Percentiles rank a stretch among this genome's conserved stretches.
phyloP scores from a whole-genome alignment of 2,888 invertebrate species.

The Tiliacea citrago region DNA sequence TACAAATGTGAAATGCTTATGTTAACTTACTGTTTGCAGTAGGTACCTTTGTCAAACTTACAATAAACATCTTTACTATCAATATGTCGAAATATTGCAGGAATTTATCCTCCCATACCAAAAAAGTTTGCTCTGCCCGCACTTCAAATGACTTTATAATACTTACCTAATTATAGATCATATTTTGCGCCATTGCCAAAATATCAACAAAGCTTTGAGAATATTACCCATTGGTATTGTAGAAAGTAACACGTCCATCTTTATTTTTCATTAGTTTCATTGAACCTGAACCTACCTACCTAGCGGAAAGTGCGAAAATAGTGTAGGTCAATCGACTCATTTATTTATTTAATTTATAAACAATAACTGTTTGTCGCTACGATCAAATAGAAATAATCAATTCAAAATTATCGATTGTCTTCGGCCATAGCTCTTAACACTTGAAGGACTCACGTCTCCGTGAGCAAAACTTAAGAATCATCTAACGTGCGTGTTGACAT shows the following conservation, averaged over 20 bases:
- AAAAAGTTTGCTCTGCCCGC: neutral
- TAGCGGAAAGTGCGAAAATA: too few species aligned
- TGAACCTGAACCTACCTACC: too few species aligned
- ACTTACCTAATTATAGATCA: neutral
- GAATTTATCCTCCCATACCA: neutral
- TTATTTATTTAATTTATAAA: neutral
- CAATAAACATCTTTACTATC: neutral
- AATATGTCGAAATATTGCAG: neutral
- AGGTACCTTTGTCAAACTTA: neutral
- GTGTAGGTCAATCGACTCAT: too few species aligned
- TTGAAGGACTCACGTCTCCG: conserved; percentile 15
- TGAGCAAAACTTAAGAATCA: conserved; percentile 14
- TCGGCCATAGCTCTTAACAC: conserved; percentile 8
- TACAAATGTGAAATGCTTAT: conserved; percentile 3
- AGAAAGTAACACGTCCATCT: neutral
- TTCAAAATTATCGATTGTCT: conserved; percentile 43
- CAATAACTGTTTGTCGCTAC: neutral
- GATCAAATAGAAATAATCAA: conserved; percentile 26
- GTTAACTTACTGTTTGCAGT: conserved; percentile 3
- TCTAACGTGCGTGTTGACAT: conserved; percentile 20
- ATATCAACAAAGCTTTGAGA: neutral
- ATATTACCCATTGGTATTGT: neutral
- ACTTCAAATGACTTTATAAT: neutral
- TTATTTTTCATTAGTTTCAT: neutral
- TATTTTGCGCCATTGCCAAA: neutral